Percentiles rank a stretch among this genome's conserved stretches.
These are phyloP conservation scores for Liopterus haemorrhoidalis DNA, from an alignment of 2,888 invertebrate species.

Conservation along the genomic window DNA sequence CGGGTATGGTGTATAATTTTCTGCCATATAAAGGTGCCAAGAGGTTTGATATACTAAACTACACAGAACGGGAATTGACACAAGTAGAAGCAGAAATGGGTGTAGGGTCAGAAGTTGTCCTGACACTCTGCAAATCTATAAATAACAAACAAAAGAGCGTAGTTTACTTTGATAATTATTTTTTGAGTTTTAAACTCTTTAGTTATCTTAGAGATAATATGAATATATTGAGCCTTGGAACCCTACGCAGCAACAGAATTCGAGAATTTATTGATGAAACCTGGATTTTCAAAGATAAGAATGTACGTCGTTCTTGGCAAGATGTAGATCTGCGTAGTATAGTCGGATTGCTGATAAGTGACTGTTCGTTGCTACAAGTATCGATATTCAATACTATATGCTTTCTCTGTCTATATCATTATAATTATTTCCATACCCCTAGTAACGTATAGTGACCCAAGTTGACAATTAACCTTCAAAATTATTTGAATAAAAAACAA, in stretches of 20 bases:
- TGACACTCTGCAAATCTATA: slow-evolving; percentile 20
- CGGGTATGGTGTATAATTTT: slow-evolving; percentile 22
- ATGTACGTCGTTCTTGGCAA: no score
- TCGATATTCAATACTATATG: no score
- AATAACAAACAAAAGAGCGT: slow-evolving; percentile 15
- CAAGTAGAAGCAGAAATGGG: slow-evolving; percentile 15
- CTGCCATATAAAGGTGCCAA: slow-evolving; percentile 24
- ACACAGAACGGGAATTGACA: slow-evolving; percentile 7
- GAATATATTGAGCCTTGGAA: slow-evolving; percentile 15
- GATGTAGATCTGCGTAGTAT: no score
- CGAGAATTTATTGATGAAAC: no score
- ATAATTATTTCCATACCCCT: no score
- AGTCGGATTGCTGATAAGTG: no score
- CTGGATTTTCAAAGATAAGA: no score
- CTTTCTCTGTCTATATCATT: no score
- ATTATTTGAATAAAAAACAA: no score
- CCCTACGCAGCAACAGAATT: slow-evolving; percentile 13
- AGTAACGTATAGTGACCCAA: no score
- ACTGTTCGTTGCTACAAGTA: no score
- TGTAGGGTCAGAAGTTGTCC: slow-evolving; percentile 7
- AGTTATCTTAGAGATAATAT: slow-evolving; percentile 19
- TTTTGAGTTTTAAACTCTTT: slow-evolving; percentile 23
- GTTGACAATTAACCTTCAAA: no score
- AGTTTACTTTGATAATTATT: slow-evolving; percentile 34
- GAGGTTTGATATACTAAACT: slow-evolving; percentile 21